These are phyloP conservation scores for Fopius arisanus DNA, from an alignment of 1,140 invertebrate genomes.

Conservation along the genomic window DNA sequence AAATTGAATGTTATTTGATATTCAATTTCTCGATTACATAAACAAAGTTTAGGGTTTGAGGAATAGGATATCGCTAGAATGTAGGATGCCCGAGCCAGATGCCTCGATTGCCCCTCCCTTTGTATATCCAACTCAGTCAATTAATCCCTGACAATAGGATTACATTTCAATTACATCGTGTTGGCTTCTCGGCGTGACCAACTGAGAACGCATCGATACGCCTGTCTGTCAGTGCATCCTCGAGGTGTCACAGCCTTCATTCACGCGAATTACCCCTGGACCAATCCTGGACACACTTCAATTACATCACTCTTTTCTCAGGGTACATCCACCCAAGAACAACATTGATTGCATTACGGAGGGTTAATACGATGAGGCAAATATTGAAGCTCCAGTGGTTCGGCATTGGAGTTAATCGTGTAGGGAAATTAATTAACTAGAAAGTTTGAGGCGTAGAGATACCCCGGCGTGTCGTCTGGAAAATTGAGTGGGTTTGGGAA, in stretches of 20 bases:
- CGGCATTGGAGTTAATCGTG: background rate
- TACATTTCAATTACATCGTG: slow-evolving; percentile 58
- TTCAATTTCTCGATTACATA: no score
- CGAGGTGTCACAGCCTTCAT: background rate
- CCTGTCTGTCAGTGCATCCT: slow-evolving; percentile 6
- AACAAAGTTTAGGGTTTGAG: no score
- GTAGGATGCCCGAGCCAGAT: background rate
- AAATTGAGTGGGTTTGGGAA: background rate
- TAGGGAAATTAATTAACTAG: slow-evolving; percentile 2
- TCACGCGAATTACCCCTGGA: background rate
- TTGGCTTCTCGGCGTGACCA: background rate
- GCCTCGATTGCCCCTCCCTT: background rate
- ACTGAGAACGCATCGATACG: slow-evolving; percentile 4
- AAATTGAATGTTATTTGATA: no score
- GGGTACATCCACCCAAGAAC: background rate
- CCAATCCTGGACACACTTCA: background rate
- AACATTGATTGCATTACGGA: background rate
- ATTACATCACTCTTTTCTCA: background rate
- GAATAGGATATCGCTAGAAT: no score
- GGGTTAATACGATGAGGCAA: background rate
- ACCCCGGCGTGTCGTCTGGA: background rate
- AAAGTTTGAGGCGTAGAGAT: background rate
- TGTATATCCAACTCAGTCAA: slow-evolving; percentile 42
- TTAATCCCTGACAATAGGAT: slow-evolving; percentile 58
- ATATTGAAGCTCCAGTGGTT: background rate